Evolutionary conservation across 1,140 invertebrate species (phyloP).

Genomic region (Nylanderia fulva): DNA sequence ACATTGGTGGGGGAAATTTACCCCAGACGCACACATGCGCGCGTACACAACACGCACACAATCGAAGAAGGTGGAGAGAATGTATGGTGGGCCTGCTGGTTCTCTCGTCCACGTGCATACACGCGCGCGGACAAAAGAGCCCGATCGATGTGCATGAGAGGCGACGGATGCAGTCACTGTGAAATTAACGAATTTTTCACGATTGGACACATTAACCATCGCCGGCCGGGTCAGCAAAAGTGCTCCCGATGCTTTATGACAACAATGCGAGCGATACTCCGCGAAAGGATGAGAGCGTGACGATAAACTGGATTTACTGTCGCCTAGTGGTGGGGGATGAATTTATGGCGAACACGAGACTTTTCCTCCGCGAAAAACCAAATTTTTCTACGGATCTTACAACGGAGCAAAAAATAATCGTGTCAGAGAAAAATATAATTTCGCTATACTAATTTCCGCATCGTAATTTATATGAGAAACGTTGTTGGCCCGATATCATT

Average conservation of each 20-base stretch:
- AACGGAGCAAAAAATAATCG: background rate
- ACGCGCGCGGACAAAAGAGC: constrained; percentile 39
- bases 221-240: constrained; percentile 69
- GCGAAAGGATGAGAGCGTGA: constrained; percentile 61
- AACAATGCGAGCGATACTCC: constrained; percentile 64
- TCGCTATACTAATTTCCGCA: no score
- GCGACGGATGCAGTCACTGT: constrained; percentile 74
- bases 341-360: constrained; percentile 48
- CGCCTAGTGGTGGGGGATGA: constrained; percentile 22
- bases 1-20: constrained; percentile 26
- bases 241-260: constrained; percentile 74
- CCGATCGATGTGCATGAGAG: constrained; percentile 20
- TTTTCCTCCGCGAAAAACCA: background rate
- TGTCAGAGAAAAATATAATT: background rate
- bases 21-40: constrained; percentile 32
- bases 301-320: constrained; percentile 61
- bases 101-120: constrained; percentile 1
- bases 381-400: constrained; percentile 2
- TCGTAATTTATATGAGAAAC: no score
- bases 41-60: background rate
- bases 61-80: constrained; percentile 34
- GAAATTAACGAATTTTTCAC: constrained; percentile 81
- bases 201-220: constrained; percentile 76
- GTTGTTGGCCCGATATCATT: no score
- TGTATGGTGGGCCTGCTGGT: constrained; percentile 30